phyloP scores from a whole-genome alignment of 2,797 vertebrate species.

The Podarcis lilfordi region DNA sequence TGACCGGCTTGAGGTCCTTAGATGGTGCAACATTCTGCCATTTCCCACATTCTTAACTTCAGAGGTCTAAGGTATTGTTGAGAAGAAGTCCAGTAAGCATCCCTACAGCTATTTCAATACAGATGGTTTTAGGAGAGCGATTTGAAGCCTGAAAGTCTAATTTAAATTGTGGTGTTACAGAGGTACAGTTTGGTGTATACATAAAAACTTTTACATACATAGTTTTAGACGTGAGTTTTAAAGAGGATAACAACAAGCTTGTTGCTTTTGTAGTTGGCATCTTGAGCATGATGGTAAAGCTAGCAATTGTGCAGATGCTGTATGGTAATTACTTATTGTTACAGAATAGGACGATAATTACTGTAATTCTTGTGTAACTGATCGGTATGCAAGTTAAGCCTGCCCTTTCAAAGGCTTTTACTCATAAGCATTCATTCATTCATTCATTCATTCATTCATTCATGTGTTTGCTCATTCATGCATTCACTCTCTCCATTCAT shows the following conservation, averaged over 20 bases:
- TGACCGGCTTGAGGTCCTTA: not conserved
- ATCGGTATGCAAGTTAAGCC: not conserved
- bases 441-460: not conserved
- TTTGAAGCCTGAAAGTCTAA: not conserved
- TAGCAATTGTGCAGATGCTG: accelerated
- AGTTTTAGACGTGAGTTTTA: conserved; percentile 3
- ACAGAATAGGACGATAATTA: conserved; percentile 2
- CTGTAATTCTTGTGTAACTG: not conserved
- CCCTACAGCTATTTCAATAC: not conserved
- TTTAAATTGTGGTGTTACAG: not conserved
- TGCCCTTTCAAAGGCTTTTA: conserved; percentile 15
- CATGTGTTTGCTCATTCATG: not conserved
- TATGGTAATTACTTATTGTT: not conserved
- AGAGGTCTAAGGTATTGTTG: not conserved
- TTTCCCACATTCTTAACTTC: not conserved
- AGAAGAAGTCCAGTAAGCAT: not conserved
- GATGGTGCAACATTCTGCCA: not conserved
- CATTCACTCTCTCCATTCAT: not conserved
- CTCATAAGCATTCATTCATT: not conserved
- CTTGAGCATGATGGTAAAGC: not conserved
- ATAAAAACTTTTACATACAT: not conserved
- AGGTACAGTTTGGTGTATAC: not conserved
- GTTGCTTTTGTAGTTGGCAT: conserved; percentile 1
- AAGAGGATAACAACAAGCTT: not conserved
- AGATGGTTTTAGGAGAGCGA: not conserved